Evolutionary conservation across 2,113 vertebrate species (phyloP).

Genomic region (Girardinichthys multiradiatus): DNA sequence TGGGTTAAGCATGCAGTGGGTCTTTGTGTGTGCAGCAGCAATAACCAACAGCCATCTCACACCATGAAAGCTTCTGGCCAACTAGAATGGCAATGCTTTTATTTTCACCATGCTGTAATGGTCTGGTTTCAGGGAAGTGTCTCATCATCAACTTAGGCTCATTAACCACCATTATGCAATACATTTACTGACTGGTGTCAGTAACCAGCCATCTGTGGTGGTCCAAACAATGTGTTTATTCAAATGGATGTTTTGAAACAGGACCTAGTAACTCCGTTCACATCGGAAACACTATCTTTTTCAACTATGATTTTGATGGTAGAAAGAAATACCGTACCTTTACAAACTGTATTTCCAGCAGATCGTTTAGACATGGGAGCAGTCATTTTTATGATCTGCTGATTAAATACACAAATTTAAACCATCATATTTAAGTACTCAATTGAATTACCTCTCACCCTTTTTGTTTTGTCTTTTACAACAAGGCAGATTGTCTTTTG

Average conservation of each 20-base stretch:
- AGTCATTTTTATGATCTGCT: not conserved
- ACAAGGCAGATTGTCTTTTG: too few relatives aligned
- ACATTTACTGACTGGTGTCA: conserved; percentile 15
- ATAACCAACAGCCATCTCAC: conserved; percentile 43
- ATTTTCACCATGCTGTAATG: conserved; percentile 16
- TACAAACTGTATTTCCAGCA: not conserved
- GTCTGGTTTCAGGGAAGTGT: conserved; percentile 41
- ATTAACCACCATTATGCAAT: conserved; percentile 34
- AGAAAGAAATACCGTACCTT: not conserved
- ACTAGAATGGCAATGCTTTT: conserved; percentile 22
- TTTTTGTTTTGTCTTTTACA: not conserved
- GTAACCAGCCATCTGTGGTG: conserved; percentile 3
- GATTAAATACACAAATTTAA: not conserved
- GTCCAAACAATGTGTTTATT: conserved; percentile 20
- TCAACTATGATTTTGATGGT: not conserved
- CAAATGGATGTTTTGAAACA: conserved; percentile 14
- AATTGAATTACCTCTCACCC: too few relatives aligned
- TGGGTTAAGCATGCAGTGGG: conserved; percentile 30
- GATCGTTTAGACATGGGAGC: not conserved
- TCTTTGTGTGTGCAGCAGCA: conserved; percentile 27
- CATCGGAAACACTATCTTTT: conserved; percentile 4
- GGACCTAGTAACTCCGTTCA: not conserved
- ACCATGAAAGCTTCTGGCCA: conserved; percentile 36
- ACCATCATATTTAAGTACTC: not conserved
- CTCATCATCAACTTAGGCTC: conserved; percentile 34